Evolutionary conservation across 2,797 vertebrate genomes (phyloP).

Genomic region (Melanogrammus aeglefinus): DNA sequence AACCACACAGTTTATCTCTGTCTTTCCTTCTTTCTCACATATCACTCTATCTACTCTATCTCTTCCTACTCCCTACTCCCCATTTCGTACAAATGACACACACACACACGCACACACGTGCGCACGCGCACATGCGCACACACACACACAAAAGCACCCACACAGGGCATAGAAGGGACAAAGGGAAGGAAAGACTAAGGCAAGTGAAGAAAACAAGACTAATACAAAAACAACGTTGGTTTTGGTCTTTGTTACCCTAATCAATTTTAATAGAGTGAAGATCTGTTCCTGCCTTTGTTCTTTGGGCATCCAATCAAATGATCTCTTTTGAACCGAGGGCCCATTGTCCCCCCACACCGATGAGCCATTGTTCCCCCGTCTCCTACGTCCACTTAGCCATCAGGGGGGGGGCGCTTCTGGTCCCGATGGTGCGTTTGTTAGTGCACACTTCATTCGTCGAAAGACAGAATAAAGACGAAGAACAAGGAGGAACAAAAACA

Average conservation of each 20-base stretch:
- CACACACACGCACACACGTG: background rate
- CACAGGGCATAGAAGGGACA: background rate
- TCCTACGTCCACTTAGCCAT: background rate
- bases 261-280: constrained; percentile 22
- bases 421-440: background rate
- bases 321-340: constrained; percentile 30
- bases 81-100: background rate
- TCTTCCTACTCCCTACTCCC: background rate
- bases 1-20: background rate
- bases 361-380: constrained; percentile 29
- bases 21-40: background rate
- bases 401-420: constrained; percentile 2
- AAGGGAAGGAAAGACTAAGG: background rate
- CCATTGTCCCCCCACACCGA: background rate
- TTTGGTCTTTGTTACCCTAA: background rate
- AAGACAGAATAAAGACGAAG: background rate
- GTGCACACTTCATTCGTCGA: too few relatives aligned
- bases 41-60: constrained; percentile 1
- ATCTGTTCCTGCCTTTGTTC: constrained; percentile 13
- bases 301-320: constrained; percentile 38
- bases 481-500: background rate
- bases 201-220: background rate
- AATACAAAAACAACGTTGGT: background rate
- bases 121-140: background rate
- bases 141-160: background rate